Evolutionary conservation across 2,888 invertebrate species (phyloP).

Genomic region (Volucella inanis): DNA sequence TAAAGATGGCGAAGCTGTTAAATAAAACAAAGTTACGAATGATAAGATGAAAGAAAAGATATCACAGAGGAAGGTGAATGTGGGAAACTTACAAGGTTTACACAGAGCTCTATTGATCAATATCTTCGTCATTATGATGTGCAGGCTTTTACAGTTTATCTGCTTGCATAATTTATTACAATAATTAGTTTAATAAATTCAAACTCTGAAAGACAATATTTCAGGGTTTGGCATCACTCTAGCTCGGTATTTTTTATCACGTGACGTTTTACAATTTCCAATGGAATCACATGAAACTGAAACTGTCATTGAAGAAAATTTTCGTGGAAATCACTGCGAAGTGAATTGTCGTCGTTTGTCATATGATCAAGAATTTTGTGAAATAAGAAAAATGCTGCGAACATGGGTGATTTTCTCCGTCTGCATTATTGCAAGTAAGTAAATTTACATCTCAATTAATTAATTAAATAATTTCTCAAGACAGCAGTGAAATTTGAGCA

Average conservation of each 20-base stretch:
- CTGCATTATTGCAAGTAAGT: constrained; percentile 81
- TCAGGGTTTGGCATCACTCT: constrained; percentile 36
- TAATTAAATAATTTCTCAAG: constrained; percentile 28
- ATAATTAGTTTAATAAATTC: too few relatives aligned
- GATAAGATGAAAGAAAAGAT: too few relatives aligned
- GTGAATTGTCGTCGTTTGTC: constrained; percentile 77
- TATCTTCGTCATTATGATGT: too few relatives aligned
- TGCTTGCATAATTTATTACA: too few relatives aligned
- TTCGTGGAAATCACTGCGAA: constrained; percentile 50
- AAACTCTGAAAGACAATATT: neutral
- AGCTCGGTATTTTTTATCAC: constrained; percentile 17
- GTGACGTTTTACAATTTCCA: constrained; percentile 55
- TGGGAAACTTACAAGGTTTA: too few relatives aligned
- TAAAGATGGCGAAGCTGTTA: too few relatives aligned
- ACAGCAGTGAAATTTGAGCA: constrained; percentile 47
- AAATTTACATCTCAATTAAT: constrained; percentile 54
- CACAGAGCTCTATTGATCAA: too few relatives aligned
- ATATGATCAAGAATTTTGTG: constrained; percentile 81
- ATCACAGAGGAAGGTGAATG: too few relatives aligned
- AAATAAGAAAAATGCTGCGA: constrained; percentile 79
- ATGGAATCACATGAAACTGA: constrained; percentile 56
- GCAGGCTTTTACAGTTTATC: too few relatives aligned
- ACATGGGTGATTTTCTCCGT: constrained; percentile 80
- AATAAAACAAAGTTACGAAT: too few relatives aligned
- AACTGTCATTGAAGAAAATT: constrained; percentile 61